Conservation (phyloP, 2,888 invertebrate genomes). For the Opisthograptis luteolata region DNA sequence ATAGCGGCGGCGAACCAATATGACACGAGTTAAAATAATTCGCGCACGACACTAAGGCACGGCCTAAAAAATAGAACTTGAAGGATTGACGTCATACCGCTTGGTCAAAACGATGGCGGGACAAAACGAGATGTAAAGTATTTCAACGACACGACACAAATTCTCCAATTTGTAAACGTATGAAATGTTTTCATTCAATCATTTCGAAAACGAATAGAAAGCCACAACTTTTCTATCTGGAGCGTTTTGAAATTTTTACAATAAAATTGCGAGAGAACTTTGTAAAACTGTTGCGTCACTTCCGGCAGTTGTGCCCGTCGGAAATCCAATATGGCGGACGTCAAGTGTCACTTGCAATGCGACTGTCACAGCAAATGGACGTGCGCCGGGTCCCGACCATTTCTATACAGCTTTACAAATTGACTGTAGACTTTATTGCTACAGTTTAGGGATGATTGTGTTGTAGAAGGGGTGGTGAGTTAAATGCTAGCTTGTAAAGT, state of each 20-base stretch:
- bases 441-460: slow-evolving; percentile 13
- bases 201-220: slow-evolving; percentile 8
- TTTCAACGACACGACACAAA: neutral
- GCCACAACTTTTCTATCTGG: too few species aligned
- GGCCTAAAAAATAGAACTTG: too few species aligned
- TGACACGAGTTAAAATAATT: too few species aligned
- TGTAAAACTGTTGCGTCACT: slow-evolving; percentile 28
- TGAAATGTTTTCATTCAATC: slow-evolving; percentile 5
- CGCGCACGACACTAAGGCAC: too few species aligned
- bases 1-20: too few species aligned
- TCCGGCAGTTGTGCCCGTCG: slow-evolving; percentile 33
- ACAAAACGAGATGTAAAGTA: too few species aligned
- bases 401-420: slow-evolving; percentile 23
- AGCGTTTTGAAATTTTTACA: slow-evolving; percentile 14
- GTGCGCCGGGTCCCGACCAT: slow-evolving; percentile 29
- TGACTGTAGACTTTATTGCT: slow-evolving; percentile 21
- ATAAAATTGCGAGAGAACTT: slow-evolving; percentile 12
- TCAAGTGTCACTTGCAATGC: slow-evolving; percentile 57
- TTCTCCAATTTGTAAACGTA: neutral
- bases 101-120: too few species aligned
- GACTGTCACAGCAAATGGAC: slow-evolving; percentile 42
- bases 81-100: too few species aligned
- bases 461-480: neutral
- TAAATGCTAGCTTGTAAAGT: neutral
- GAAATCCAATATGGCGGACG: slow-evolving; percentile 56